phyloP scores from a whole-genome alignment of 2,797 vertebrate genomes.

The Psittacula echo region DNA sequence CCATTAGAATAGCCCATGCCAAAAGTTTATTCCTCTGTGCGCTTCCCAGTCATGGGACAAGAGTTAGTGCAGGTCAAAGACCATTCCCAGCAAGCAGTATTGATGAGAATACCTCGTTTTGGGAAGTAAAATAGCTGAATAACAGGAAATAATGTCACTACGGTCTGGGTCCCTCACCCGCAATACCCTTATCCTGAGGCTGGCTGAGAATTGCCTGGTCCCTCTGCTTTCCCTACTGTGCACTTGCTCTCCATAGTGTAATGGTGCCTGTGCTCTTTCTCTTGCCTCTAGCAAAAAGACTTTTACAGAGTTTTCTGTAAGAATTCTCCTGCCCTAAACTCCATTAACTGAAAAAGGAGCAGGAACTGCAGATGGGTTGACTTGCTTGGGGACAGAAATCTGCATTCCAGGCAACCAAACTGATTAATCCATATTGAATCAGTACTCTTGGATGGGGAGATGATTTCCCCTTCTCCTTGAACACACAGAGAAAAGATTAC shows the following conservation, averaged over 20 bases:
- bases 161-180: neutral
- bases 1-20: neutral
- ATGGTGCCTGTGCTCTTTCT: too few species aligned
- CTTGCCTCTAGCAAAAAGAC: neutral
- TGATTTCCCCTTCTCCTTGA: neutral
- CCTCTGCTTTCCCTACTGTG: neutral
- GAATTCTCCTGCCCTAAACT: neutral
- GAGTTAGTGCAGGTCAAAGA: neutral
- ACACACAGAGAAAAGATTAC: neutral
- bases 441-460: neutral
- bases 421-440: neutral
- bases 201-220: neutral
- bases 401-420: neutral
- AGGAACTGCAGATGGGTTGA: neutral
- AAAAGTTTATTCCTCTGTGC: neutral
- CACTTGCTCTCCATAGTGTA: accelerated
- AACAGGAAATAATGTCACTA: neutral
- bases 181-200: neutral
- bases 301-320: neutral
- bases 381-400: neutral
- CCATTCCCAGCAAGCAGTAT: neutral
- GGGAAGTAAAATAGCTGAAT: neutral
- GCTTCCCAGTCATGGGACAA: neutral
- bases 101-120: neutral
- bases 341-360: neutral